Evolutionary conservation across 2,888 invertebrate genomes (phyloP).

Genomic region (Aphodius granarius): DNA sequence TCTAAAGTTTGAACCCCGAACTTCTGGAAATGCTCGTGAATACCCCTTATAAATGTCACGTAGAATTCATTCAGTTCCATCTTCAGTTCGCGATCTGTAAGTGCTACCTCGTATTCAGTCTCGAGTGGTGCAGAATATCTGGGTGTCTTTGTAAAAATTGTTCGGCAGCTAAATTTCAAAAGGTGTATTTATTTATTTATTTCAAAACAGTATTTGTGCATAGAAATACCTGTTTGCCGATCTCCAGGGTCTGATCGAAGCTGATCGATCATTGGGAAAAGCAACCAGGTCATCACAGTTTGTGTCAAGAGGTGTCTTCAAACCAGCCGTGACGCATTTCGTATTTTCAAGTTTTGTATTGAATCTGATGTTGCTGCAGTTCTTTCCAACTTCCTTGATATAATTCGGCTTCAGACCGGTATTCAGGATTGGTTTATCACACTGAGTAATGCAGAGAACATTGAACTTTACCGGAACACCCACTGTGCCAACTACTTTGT

Average conservation of each 20-base stretch:
- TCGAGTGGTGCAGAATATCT: slow-evolving; percentile 11
- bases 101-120: slow-evolving; percentile 7
- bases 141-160: slow-evolving; percentile 14
- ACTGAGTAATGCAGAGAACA: neutral
- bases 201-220: neutral
- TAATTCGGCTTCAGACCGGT: neutral
- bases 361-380: neutral
- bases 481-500: slow-evolving; percentile 1
- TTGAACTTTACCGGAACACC: neutral
- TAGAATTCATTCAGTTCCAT: slow-evolving; percentile 4
- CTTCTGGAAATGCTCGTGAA: neutral
- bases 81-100: slow-evolving; percentile 5
- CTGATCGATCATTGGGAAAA: slow-evolving; percentile 12
- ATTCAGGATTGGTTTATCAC: neutral
- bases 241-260: slow-evolving; percentile 13
- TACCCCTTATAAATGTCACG: neutral
- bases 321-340: neutral
- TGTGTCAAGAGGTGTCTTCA: neutral
- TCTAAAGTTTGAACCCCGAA: neutral
- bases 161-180: slow-evolving; percentile 1
- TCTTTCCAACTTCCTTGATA: neutral
- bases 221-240: neutral
- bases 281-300: slow-evolving; percentile 2
- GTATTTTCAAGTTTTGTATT: neutral
- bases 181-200: neutral